Base-by-base conservation (phyloP, 2,113 vertebrate genomes). In the Silurus glanis region DNA sequence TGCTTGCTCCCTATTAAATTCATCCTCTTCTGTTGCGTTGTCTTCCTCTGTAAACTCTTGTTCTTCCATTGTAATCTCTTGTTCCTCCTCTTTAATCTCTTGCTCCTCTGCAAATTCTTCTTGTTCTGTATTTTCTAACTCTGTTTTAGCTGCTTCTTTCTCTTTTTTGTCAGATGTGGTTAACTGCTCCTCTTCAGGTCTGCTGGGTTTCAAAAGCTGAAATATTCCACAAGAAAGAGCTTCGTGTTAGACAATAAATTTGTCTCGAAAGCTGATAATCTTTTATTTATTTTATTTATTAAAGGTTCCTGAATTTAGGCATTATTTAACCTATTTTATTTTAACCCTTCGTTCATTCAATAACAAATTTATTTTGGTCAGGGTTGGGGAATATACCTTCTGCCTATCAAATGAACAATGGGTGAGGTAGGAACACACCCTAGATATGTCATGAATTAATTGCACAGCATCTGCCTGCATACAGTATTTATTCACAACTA, bases 151-250 rank as follows among this genome's bases (percentile, higher is more conserved):
- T 78, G 58, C 37, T 86, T 86, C 5, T 61, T 19, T 61, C 17
- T 84, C n/a, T 25, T 28, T 71, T 9, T 67, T 53, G 28, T 85
- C 28, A 75, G 82, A 47, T 56, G 25, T n/a, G 0, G 59, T 74
- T 13, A 58, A 4, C 58, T 80, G 83, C 19, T 87, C 72, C 37
- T 80, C 76, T 69, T 87, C 74, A 19, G 69, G 62, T 84, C 28
- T 74, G 72, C 47, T 61, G n/a, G 21, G 3, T 58, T 81, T 12
- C 67, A 85, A 17, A 49, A 85, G 23, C 87, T 89, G 66, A 80
- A 89, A 87, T 7, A 61, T 45, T 28, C 58, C 59, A 83, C 14
- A 66, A 72, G 25, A 19, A n/a, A 71, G 45, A 51, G 56, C 55
- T 59, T 28, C 16, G 47, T 45, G 19, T 59, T 80, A 66, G 56